Evolutionary conservation across 2,797 vertebrate genomes (phyloP), one percentile per base, ranked within the genome.

Genomic region (Pipistrellus kuhlii): DNA sequence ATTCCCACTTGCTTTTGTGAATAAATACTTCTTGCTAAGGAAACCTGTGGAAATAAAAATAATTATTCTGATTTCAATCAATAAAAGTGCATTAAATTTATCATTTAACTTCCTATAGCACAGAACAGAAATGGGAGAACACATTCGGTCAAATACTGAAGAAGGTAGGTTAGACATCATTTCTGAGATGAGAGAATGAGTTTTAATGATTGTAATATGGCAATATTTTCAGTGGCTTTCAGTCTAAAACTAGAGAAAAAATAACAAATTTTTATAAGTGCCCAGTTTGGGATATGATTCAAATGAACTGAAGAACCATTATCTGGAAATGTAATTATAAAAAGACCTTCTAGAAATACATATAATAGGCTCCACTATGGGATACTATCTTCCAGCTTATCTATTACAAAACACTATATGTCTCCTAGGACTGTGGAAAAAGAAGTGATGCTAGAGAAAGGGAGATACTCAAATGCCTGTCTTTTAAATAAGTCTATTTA

Each of bases 211-310:
- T 78, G 30, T 38, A 30, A 90, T 76, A 15, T 41, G 69, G 69
- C 53, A 57, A 73, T 59, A 46, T 66, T 92, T 66, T 95, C n/a
- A 66, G 84, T 69, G 72, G 91, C 95, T 91, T 84, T 44, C 6
- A 77, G 48, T 78, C 57, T 88, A 46, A 91, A 93, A 77, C 32
- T 38, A 81, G 21, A 73, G 57, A 86, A 3, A 3, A 77, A 80
- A 57, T 2, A 0, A 66, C 20, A 27, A 21, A 5, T 0, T 8
- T 69, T 69, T 84, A 12, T 35, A 81, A 55, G 2, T 9, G 62
- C n/a, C 84, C n/a, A 53, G 35, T 53, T 62, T 21, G 85, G 69
- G 32, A 6, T 0, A 48, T 51, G 15, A 87, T 72, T 87, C 59
- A 78, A 75, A 83, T 62, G n/a, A 91, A 62, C 1, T 35, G n/a